Conservation (phyloP, 37 sponge, comb jelly and placozoan species). For the Lycopodina hypogea region DNA sequence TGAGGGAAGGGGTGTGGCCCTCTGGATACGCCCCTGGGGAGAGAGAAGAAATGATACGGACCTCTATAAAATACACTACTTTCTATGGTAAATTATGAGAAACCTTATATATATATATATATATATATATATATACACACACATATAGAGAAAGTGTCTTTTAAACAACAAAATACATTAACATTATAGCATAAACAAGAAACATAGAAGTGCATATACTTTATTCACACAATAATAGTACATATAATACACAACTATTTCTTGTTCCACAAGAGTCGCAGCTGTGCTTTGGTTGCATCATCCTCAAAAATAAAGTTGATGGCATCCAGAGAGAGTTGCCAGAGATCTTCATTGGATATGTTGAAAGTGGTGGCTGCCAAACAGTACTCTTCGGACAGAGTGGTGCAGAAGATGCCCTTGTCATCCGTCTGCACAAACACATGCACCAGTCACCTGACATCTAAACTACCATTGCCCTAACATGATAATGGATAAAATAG, state of each 20-base stretch:
- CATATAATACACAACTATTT: neutral
- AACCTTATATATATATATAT: no score
- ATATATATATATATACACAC: no score
- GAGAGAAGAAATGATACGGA: no score
- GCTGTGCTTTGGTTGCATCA: slow-evolving; percentile 11
- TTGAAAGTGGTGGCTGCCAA: slow-evolving; percentile 45
- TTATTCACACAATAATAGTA: no score
- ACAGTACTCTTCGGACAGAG: slow-evolving; percentile 73
- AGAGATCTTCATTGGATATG: slow-evolving; percentile 35
- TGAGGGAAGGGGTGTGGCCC: no score
- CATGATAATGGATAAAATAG: neutral
- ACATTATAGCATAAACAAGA: no score
- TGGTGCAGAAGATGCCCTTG: slow-evolving; percentile 75
- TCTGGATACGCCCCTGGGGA: no score
- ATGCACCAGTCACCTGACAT: neutral
- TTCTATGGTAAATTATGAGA: no score
- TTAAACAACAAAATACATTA: no score
- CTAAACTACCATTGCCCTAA: neutral
- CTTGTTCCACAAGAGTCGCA: neutral
- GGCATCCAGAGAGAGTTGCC: slow-evolving; percentile 21
- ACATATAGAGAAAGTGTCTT: no score
- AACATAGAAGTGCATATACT: no score
- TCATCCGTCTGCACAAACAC: slow-evolving; percentile 71
- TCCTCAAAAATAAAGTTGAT: slow-evolving; percentile 53
- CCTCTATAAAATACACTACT: no score